Evolutionary conservation across 2,888 invertebrate species (phyloP).

Genomic region (Amiota minor): DNA sequence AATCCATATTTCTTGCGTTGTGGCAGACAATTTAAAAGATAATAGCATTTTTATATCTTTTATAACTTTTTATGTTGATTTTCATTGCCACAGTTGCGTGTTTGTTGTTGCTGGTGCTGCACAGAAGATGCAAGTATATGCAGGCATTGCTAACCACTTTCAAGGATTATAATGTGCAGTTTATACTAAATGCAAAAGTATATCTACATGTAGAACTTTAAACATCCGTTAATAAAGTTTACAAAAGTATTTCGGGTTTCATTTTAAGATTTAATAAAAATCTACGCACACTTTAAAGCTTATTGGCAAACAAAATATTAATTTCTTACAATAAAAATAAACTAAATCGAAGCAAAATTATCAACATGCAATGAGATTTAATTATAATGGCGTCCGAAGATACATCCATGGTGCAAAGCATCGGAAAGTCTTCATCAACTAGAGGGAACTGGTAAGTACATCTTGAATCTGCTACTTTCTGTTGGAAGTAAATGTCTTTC

Average conservation of each 20-base stretch:
- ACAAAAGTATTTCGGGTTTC: too few species aligned
- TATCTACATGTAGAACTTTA: neutral
- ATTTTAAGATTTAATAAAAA: too few species aligned
- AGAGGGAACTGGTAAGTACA: conserved; percentile 22
- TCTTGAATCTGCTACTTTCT: neutral
- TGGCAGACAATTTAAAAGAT: conserved; percentile 72
- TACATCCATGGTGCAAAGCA: conserved; percentile 6
- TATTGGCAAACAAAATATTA: too few species aligned
- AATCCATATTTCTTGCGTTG: conserved; percentile 67
- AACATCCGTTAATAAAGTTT: neutral
- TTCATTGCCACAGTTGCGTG: conserved; percentile 13
- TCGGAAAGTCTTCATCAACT: neutral
- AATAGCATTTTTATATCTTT: conserved; percentile 58
- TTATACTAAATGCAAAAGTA: neutral
- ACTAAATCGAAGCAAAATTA: too few species aligned
- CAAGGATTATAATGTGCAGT: too few species aligned
- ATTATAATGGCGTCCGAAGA: neutral
- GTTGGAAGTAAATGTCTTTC: neutral
- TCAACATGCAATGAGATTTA: too few species aligned
- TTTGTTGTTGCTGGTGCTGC: conserved; percentile 40
- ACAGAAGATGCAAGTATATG: conserved; percentile 45
- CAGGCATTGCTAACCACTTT: neutral
- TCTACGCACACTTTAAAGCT: too few species aligned
- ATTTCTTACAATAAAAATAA: too few species aligned
- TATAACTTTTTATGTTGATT: conserved; percentile 9